These are phyloP conservation scores for Stenodera caucasica DNA, from an alignment of 2,888 invertebrate species.

Conservation along the genomic window DNA sequence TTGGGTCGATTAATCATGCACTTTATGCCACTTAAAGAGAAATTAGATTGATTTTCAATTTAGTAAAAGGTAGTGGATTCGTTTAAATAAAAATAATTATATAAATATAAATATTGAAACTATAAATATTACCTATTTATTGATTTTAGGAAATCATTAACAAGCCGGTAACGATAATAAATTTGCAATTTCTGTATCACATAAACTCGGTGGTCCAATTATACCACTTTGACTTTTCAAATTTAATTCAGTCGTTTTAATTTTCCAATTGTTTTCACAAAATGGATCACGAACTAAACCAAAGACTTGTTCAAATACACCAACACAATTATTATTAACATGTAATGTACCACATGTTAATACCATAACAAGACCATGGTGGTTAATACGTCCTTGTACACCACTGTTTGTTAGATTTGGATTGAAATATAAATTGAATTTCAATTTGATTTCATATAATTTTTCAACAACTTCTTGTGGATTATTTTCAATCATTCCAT, in stretches of 20 bases:
- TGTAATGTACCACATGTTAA: slow-evolving; percentile 68
- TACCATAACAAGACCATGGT: slow-evolving; percentile 65
- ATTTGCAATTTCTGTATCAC: slow-evolving; percentile 44
- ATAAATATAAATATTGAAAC: no score
- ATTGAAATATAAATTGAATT: slow-evolving; percentile 61
- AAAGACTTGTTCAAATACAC: slow-evolving; percentile 69
- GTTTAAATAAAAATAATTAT: neutral
- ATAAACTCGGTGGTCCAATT: slow-evolving; percentile 38
- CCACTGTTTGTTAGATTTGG: slow-evolving; percentile 63
- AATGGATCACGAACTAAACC: slow-evolving; percentile 65
- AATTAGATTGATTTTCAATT: slow-evolving; percentile 11
- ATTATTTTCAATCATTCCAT: slow-evolving; percentile 44
- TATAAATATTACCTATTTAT: neutral
- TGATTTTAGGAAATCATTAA: slow-evolving; percentile 13
- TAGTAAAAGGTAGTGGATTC: neutral
- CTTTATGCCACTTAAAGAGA: slow-evolving; percentile 44
- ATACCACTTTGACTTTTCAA: slow-evolving; percentile 51
- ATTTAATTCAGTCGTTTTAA: slow-evolving; percentile 61
- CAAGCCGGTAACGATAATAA: slow-evolving; percentile 35
- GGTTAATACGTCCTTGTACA: slow-evolving; percentile 61
- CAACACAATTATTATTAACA: slow-evolving; percentile 57
- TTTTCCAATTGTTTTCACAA: slow-evolving; percentile 68
- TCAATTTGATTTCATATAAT: slow-evolving; percentile 51
- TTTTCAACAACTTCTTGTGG: slow-evolving; percentile 50
- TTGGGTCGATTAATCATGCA: slow-evolving; percentile 50